Evolutionary conservation across 2,113 vertebrate species (phyloP).

Genomic region (Rana temporaria): DNA sequence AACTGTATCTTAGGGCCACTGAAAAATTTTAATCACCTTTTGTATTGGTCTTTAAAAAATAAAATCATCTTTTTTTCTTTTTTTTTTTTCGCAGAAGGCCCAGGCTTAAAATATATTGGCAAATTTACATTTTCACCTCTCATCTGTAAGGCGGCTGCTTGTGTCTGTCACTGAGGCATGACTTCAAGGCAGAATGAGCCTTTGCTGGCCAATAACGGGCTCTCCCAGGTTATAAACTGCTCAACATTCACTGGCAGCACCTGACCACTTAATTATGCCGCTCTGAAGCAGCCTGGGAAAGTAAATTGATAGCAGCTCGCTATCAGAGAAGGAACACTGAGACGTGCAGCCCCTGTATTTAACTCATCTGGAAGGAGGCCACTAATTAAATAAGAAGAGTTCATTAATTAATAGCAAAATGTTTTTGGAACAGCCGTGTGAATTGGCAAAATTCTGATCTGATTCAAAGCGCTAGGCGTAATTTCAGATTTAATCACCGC

Average conservation of each 20-base stretch:
- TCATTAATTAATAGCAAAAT: constrained; percentile 16
- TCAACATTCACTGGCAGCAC: constrained; percentile 31
- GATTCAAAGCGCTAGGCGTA: no score
- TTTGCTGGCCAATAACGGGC: constrained; percentile 18
- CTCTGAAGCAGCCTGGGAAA: constrained; percentile 40
- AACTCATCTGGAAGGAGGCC: constrained; percentile 14
- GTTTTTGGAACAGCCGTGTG: not conserved
- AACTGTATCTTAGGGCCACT: not conserved
- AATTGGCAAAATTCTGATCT: no score
- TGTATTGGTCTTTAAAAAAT: constrained; percentile 33
- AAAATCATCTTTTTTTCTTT: not conserved
- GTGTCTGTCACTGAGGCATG: constrained; percentile 51
- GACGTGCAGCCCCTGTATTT: constrained; percentile 12
- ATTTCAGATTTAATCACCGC: no score
- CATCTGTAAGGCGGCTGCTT: constrained; percentile 33
- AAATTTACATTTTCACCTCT: constrained; percentile 49
- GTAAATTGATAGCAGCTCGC: constrained; percentile 38
- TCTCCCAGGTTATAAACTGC: constrained; percentile 29
- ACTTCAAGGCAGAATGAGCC: constrained; percentile 47
- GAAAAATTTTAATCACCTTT: constrained; percentile 46
- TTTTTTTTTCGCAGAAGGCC: constrained; percentile 28
- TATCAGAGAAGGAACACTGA: constrained; percentile 13
- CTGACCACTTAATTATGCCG: constrained; percentile 48
- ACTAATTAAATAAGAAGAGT: constrained; percentile 43
- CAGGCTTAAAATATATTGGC: constrained; percentile 41